Evolutionary conservation across 2,797 vertebrate genomes (phyloP).

Genomic region (Numenius phaeopus): DNA sequence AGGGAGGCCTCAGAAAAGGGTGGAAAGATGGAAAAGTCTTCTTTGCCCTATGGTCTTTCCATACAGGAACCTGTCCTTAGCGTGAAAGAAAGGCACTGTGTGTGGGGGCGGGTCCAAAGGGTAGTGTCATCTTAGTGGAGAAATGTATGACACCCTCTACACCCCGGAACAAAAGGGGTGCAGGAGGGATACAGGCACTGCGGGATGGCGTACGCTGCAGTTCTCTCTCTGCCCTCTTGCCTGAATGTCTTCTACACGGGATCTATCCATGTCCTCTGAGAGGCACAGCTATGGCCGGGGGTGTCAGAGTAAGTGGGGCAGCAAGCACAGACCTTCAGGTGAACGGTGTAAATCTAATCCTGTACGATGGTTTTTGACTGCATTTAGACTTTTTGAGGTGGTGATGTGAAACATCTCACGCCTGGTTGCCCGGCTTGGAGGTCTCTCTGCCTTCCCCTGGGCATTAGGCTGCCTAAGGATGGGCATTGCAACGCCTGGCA

Average conservation of each 20-base stretch:
- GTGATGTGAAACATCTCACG: not conserved
- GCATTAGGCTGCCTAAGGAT: not conserved
- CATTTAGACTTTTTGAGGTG: not conserved
- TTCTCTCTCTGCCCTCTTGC: not conserved
- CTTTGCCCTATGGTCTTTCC: not conserved
- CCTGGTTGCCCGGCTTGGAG: not conserved
- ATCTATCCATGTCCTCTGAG: accelerated
- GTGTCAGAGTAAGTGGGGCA: not conserved
- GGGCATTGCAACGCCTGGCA: too few species aligned
- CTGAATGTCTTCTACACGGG: not conserved
- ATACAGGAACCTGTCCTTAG: not conserved
- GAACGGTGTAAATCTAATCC: not conserved
- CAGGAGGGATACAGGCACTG: not conserved
- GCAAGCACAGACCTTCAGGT: not conserved
- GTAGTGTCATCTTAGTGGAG: not conserved
- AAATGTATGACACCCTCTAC: not conserved
- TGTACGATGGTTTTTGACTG: not conserved
- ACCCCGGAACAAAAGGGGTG: not conserved
- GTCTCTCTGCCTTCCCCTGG: not conserved
- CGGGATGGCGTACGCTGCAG: accelerated
- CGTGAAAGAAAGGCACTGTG: not conserved
- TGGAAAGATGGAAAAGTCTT: not conserved
- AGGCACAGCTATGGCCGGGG: not conserved
- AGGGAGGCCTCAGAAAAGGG: not conserved
- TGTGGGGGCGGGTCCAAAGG: accelerated